phyloP scores from a whole-genome alignment of 2,113 vertebrate genomes.

The Hepsetus odoe region DNA sequence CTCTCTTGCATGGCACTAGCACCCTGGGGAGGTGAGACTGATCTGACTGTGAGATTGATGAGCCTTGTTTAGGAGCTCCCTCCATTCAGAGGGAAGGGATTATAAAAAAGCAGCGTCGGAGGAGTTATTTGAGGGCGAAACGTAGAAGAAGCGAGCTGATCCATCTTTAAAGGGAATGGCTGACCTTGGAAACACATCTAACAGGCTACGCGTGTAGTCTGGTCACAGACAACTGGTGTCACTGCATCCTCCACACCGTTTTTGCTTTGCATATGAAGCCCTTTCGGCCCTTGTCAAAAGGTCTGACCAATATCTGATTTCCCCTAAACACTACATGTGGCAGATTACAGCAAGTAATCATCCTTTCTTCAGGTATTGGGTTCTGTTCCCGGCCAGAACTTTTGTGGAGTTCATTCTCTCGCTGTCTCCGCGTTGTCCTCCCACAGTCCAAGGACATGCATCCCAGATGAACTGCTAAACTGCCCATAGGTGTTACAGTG shows the following conservation, averaged over 20 bases:
- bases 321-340: no score
- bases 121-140: neutral
- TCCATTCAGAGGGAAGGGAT: neutral
- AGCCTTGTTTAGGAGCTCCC: conserved; percentile 26
- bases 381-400: no score
- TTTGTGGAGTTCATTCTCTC: no score
- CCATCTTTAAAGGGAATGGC: neutral
- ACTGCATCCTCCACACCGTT: neutral
- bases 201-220: neutral
- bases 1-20: conserved; percentile 18
- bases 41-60: conserved; percentile 46
- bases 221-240: neutral
- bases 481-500: no score
- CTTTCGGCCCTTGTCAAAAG: no score
- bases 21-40: conserved; percentile 35
- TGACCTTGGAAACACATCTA: conserved; percentile 13
- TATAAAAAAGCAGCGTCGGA: conserved; percentile 34
- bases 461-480: no score
- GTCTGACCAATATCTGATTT: no score
- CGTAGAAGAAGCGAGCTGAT: neutral
- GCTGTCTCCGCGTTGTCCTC: no score
- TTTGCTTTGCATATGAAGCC: no score
- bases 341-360: no score
- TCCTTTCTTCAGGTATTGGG: no score
- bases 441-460: no score